Percentiles rank a stretch among this genome's conserved stretches.
phyloP scores from a whole-genome alignment of 30 jellyfish, hydroid and myxozoan species.

The Aurelia sp. region DNA sequence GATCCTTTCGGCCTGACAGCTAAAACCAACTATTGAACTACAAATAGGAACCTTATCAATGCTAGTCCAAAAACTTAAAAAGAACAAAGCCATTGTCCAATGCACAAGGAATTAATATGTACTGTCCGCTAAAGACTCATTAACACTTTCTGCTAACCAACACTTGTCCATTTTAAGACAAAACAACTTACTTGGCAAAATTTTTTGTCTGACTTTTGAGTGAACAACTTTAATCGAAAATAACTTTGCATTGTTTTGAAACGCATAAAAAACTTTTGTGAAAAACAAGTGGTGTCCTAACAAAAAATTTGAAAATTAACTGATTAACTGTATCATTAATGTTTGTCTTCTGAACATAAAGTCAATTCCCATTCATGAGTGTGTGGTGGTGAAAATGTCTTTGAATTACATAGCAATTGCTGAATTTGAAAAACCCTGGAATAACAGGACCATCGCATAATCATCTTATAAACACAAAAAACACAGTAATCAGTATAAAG shows the following conservation, averaged over 20 bases:
- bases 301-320: background rate
- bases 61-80: too few species aligned
- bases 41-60: too few species aligned
- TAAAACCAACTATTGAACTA: too few species aligned
- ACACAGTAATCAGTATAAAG: too few species aligned
- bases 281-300: background rate
- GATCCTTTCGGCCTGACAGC: too few species aligned
- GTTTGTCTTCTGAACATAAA: constrained; percentile 16
- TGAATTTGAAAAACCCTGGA: too few species aligned
- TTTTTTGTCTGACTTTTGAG: background rate
- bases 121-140: background rate
- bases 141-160: constrained; percentile 3
- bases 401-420: too few species aligned
- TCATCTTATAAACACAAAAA: too few species aligned
- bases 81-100: too few species aligned
- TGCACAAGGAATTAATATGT: background rate
- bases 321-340: background rate
- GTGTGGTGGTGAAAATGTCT: too few species aligned
- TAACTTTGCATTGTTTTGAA: background rate
- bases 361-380: background rate
- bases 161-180: constrained; percentile 6
- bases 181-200: constrained; percentile 1
- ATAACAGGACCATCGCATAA: too few species aligned
- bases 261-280: background rate
- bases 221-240: background rate